Base-by-base conservation (phyloP, 2,113 vertebrate genomes). In the Camelus dromedarius region DNA sequence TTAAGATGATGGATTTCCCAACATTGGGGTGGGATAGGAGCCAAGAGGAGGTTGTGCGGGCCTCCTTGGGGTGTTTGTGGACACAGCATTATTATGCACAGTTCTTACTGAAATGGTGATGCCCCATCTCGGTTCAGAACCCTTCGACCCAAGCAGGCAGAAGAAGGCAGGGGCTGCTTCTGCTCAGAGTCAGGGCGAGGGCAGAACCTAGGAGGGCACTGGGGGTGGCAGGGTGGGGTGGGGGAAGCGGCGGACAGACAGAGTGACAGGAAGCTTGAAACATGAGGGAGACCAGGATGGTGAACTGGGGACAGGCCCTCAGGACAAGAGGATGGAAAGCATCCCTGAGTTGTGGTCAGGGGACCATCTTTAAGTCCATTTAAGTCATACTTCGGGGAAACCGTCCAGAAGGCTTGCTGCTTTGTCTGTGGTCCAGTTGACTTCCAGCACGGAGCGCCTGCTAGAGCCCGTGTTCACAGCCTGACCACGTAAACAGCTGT, bases 51-150 rank as follows among this genome's bases (percentile, higher is more conserved):
- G 32, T 0, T 6, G 6, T 13, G 3, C 5, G 15, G 2, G 1
- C 22, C 58, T 48, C n/a, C 30, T 11, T 6, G 46, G 58, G 15
- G 30, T 3, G 38, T 38, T 46, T 67, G 16, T 2, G 58, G 85
- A 60, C 22, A 18, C 16, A 3, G 1, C 20, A 0, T 18, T 1
- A 0, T 50, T 56, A n/a, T 28, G 8, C 20, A 0, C 0, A 7
- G 1, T 19, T 2, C 12, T 46, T 35, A 2, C 1, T 16, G n/a
- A 28, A 0, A 3, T 8, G 24, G 20, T 8, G 2, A 3, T 10
- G 28, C 10, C 69, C 30, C 76, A 2, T 9, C 1, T 9, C 1
- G 0, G 11, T n/a, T 96, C n/a, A 54, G 50, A 60, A 35, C 50
- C 3, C 50, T 50, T 38, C 3, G 19, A 18, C 19, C 48, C 22